These are phyloP conservation scores for Dermatemys mawii DNA, from an alignment of 2,113 vertebrate genomes.

Conservation along the genomic window DNA sequence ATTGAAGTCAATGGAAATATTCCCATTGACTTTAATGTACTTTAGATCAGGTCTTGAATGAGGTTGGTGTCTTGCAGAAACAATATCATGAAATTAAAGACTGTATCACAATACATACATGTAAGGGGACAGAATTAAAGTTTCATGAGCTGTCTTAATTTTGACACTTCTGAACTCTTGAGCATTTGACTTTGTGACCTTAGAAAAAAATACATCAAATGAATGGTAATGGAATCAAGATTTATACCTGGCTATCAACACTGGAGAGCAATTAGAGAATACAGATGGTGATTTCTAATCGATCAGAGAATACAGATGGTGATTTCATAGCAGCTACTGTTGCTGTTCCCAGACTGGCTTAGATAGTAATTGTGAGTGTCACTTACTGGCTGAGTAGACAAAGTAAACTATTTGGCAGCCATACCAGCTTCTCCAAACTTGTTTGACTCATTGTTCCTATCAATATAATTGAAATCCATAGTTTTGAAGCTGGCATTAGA, in stretches of 20 bases:
- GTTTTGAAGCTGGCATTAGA: not conserved
- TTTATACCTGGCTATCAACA: not conserved
- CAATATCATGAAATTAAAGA: not conserved
- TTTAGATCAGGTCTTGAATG: no score
- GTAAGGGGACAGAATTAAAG: not conserved
- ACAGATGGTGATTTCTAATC: no score
- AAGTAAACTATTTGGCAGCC: not conserved
- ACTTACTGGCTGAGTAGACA: not conserved
- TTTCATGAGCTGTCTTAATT: not conserved
- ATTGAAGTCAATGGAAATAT: no score
- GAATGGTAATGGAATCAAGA: not conserved
- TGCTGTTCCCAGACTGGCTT: not conserved
- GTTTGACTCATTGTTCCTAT: not conserved
- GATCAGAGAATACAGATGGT: not conserved
- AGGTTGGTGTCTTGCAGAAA: no score
- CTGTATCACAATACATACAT: rapidly evolving
- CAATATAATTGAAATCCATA: not conserved
- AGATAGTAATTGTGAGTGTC: not conserved
- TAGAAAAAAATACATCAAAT: no score
- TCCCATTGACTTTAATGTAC: no score
- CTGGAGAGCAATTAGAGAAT: not conserved
- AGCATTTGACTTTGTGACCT: not conserved
- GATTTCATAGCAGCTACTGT: not conserved
- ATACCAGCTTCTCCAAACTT: not conserved
- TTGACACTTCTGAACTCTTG: not conserved